Evolutionary conservation across 2,113 vertebrate genomes (phyloP), one percentile per base, ranked within the genome.

Genomic region (Salminus brasiliensis): DNA sequence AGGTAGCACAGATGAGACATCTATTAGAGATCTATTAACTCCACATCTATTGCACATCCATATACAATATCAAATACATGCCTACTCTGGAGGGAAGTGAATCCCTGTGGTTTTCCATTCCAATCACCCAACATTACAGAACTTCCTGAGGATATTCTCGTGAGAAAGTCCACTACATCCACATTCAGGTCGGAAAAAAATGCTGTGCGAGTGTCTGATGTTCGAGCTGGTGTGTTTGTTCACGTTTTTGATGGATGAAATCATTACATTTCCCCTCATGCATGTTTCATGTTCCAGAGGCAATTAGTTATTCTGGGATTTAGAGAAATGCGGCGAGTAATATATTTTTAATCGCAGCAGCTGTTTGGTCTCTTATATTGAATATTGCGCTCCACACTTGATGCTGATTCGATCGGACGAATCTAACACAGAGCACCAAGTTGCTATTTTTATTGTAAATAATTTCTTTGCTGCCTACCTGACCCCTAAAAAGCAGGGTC

Each of bases 281-380:
- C 73, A 90, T 92, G 81, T 92, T 93, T 92, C 80, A 92, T 86
- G 88, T 80, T 84, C 71, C 86, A 80, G 87, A 88, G 89, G 82
- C 86, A 85, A 93, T 89, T 88, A 90, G 90, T 91, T 92, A 92
- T 92, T 93, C 90, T 86, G 83, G 84, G 90, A 88, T 93, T 92
- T 92, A 85, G 86, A 89, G 86, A 88, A 89, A 90, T 88, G 89
- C 88, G 87, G 90, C 88, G 87, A 85, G 89, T 73, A 86, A 92
- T 93, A 90, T 92, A 93, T 93, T 92, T 93, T 93, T 93, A 91
- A 93, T 93, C 87, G 86, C 87, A 90, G 90, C 92, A 93, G 88
- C 91, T 93, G 93, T 91, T 92, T 88, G 87, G 87, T 84, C 88
- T 88, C 90, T 90, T 76, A 10, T 88, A 88, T 90, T 89, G 87